Evolutionary conservation across 2,888 invertebrate species (phyloP).

Genomic region (Drosophila peninsularis): DNA sequence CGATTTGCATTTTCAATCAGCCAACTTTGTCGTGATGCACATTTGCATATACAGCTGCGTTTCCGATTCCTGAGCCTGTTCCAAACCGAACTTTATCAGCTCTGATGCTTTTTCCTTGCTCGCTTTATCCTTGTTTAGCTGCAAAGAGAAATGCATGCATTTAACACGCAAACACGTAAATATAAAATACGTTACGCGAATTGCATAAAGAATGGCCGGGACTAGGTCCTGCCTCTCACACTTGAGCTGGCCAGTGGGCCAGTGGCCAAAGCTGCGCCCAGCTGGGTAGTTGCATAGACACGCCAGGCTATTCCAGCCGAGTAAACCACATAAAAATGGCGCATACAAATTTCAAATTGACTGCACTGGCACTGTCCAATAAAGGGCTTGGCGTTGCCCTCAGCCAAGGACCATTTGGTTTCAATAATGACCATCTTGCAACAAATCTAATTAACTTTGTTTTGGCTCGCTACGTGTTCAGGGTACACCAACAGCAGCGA

Average conservation of each 20-base stretch:
- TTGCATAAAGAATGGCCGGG: constrained; percentile 32
- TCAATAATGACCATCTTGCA: constrained; percentile 73
- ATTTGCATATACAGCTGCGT: constrained; percentile 28
- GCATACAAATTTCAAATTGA: constrained; percentile 61
- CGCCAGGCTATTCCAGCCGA: constrained; percentile 57
- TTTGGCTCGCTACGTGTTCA: constrained; percentile 68
- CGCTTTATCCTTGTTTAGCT: constrained; percentile 27
- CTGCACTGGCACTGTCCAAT: constrained; percentile 56
- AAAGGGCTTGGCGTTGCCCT: constrained; percentile 37
- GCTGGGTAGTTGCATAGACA: constrained; percentile 43
- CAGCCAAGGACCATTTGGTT: constrained; percentile 42
- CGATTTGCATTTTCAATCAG: constrained; percentile 76
- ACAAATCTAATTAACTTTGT: constrained; percentile 79
- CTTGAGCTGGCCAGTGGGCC: not conserved
- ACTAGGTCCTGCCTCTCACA: not conserved
- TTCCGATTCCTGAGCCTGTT: constrained; percentile 25
- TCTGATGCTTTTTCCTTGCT: not conserved
- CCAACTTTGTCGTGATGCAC: constrained; percentile 51
- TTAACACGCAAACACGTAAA: constrained; percentile 40
- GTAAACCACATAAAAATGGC: constrained; percentile 58
- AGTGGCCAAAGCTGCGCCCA: constrained; percentile 1
- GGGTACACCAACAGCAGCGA: constrained; percentile 38
- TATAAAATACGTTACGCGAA: constrained; percentile 36
- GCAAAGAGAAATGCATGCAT: constrained; percentile 52
- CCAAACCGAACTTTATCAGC: constrained; percentile 20